Conservation (phyloP, 2,797 vertebrate species). For the Cossypha dichroa region DNA sequence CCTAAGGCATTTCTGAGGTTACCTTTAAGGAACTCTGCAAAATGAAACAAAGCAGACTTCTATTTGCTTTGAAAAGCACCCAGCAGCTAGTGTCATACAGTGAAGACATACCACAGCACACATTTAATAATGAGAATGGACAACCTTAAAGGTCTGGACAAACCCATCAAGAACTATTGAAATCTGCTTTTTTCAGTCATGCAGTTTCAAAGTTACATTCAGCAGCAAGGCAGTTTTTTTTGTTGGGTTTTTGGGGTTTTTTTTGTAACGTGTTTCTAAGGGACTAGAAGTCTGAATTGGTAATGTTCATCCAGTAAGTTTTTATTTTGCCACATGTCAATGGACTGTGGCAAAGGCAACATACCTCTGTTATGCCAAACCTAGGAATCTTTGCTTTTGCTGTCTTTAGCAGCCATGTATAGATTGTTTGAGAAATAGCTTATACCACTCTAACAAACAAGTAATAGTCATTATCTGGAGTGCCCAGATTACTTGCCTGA, state of each 20-base stretch:
- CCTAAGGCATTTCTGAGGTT: background rate
- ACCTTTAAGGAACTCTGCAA: constrained; percentile 20
- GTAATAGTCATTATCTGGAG: background rate
- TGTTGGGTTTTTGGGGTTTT: background rate
- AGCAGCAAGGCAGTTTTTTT: background rate
- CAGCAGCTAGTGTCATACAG: constrained; percentile 44
- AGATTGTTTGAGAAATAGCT: background rate
- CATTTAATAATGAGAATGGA: constrained; percentile 49
- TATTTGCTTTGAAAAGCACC: constrained; percentile 62
- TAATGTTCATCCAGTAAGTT: constrained; percentile 6
- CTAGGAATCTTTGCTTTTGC: background rate
- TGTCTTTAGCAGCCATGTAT: background rate
- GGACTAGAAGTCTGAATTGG: background rate
- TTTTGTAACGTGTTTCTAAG: constrained; percentile 21
- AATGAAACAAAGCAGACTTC: constrained; percentile 53
- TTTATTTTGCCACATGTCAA: background rate
- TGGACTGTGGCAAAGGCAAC: background rate
- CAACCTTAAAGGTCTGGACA: constrained; percentile 52
- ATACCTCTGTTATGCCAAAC: background rate
- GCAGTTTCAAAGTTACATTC: constrained; percentile 39
- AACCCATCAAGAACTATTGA: constrained; percentile 47
- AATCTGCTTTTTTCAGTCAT: constrained; percentile 48
- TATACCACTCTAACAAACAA: background rate
- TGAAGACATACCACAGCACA: constrained; percentile 27
- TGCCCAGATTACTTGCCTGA: background rate